Evolutionary conservation across 2,888 invertebrate genomes (phyloP).

Genomic region (Diloba caeruleocephala): DNA sequence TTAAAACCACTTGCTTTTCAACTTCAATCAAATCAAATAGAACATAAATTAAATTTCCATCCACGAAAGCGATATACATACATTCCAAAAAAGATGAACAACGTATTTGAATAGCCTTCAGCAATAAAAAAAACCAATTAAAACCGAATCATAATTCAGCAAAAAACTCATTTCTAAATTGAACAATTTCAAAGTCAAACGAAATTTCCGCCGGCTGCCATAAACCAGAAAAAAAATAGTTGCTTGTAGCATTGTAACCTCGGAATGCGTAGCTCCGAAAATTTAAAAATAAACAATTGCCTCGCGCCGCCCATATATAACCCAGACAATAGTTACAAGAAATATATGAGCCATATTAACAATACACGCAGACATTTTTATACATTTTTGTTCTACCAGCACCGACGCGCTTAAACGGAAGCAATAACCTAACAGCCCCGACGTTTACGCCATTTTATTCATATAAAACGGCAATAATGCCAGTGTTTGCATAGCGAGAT

Average conservation of each 20-base stretch:
- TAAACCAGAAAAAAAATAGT: constrained; percentile 46
- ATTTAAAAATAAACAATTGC: constrained; percentile 57
- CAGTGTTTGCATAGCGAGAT: constrained; percentile 60
- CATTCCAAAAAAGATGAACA: constrained; percentile 17
- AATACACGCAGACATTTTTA: constrained; percentile 63
- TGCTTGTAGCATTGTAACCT: constrained; percentile 41
- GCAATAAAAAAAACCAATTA: constrained; percentile 47
- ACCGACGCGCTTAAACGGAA: constrained; percentile 65
- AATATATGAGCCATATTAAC: constrained; percentile 65
- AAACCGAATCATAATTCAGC: constrained; percentile 44
- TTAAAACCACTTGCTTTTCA: too few relatives aligned
- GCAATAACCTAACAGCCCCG: constrained; percentile 70
- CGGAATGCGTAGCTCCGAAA: constrained; percentile 43
- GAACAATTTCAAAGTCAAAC: constrained; percentile 49
- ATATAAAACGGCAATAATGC: constrained; percentile 66
- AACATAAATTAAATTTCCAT: background rate
- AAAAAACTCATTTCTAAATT: constrained; percentile 53
- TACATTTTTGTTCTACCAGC: constrained; percentile 56
- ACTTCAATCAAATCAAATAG: background rate
- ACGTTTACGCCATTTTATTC: constrained; percentile 65
- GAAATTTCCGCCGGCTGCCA: constrained; percentile 41
- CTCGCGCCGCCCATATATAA: constrained; percentile 53
- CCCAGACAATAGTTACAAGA: constrained; percentile 65
- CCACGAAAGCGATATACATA: constrained; percentile 1
- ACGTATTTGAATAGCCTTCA: background rate